phyloP scores from a whole-genome alignment of 2,113 vertebrate species.

The Xyrauchen texanus region DNA sequence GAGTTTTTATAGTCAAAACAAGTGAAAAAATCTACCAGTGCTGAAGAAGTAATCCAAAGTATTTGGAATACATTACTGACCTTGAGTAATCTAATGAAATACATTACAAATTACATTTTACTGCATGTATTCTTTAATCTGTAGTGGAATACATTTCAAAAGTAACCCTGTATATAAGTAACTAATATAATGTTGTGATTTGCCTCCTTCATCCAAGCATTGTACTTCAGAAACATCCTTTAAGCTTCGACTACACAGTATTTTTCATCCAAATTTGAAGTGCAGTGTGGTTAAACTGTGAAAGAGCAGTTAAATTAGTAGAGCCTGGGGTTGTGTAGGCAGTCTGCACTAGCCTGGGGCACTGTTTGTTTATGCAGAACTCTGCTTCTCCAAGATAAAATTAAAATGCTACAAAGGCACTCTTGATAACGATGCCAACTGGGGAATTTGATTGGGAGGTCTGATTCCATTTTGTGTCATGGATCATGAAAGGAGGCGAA shows the following conservation, averaged over 20 bases:
- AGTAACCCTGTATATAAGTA: too few relatives aligned
- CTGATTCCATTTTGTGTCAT: background rate
- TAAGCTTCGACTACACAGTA: conserved; percentile 1
- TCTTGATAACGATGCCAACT: background rate
- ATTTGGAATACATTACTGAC: too few relatives aligned
- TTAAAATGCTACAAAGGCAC: conserved; percentile 60
- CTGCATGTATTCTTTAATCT: too few relatives aligned
- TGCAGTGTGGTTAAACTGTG: conserved; percentile 62
- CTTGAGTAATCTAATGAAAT: too few relatives aligned
- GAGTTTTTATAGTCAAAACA: too few relatives aligned
- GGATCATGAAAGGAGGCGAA: conserved; percentile 8
- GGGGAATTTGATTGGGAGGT: background rate
- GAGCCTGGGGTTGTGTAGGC: conserved; percentile 77
- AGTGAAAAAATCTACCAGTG: too few relatives aligned
- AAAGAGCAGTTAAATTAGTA: conserved; percentile 65
- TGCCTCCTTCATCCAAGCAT: conserved; percentile 1
- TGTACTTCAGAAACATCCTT: conserved; percentile 16
- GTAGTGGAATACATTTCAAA: too few relatives aligned
- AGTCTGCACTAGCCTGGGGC: conserved; percentile 71
- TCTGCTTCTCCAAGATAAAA: conserved; percentile 72
- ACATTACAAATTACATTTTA: too few relatives aligned
- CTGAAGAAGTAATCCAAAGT: too few relatives aligned
- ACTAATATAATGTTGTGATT: background rate
- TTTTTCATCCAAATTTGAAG: conserved; percentile 39
- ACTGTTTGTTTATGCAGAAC: conserved; percentile 77